phyloP scores from a whole-genome alignment of 2,888 invertebrate species.

The Polia nebulosa region DNA sequence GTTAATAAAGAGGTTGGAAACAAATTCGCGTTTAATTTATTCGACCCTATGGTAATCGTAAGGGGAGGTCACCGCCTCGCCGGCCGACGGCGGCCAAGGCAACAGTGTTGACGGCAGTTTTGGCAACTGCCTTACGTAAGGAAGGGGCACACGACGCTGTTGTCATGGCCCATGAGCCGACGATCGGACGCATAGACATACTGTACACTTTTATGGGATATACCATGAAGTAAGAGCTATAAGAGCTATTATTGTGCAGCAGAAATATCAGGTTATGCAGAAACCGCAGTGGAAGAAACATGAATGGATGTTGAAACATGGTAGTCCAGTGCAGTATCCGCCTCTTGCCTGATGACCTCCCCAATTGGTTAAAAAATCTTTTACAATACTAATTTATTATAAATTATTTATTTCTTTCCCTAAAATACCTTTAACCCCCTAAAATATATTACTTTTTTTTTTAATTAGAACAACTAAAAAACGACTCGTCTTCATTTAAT shows the following conservation, averaged over 20 bases:
- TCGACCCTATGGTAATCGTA: slow-evolving; percentile 52
- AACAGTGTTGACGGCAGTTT: slow-evolving; percentile 27
- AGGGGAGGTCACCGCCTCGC: slow-evolving; percentile 50
- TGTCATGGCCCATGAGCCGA: background rate
- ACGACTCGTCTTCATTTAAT: slow-evolving; percentile 6
- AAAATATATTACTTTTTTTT: no score
- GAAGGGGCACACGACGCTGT: slow-evolving; percentile 12
- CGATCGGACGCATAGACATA: background rate
- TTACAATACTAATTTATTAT: no score
- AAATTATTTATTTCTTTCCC: no score
- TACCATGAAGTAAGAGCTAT: no score
- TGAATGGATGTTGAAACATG: background rate
- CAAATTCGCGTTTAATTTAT: slow-evolving; percentile 60
- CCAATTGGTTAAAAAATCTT: slow-evolving; percentile 6
- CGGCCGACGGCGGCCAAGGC: slow-evolving; percentile 35
- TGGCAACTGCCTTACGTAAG: slow-evolving; percentile 42
- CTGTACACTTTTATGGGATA: background rate
- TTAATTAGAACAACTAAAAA: slow-evolving; percentile 2
- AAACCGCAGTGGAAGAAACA: background rate
- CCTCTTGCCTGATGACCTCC: slow-evolving; percentile 6
- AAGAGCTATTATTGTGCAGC: no score
- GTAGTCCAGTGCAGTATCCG: background rate
- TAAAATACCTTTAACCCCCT: no score
- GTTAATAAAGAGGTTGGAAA: slow-evolving; percentile 59
- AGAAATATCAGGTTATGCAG: background rate